phyloP scores from a whole-genome alignment of 2,888 invertebrate genomes.

The Cetonia aurata region DNA sequence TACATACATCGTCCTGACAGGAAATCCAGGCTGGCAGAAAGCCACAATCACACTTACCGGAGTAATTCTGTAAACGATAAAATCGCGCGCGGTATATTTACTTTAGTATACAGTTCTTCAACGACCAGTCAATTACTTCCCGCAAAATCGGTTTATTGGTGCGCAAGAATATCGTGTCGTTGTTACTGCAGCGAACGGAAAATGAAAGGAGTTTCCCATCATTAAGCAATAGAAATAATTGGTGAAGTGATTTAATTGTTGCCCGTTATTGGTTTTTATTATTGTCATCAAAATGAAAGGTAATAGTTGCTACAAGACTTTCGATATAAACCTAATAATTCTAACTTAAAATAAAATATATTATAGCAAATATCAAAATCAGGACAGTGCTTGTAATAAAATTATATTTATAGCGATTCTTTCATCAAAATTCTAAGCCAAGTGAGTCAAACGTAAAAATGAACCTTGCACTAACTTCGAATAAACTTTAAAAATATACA shows the following conservation, averaged over 20 bases:
- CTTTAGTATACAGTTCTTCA: slow-evolving; percentile 26
- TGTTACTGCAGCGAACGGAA: background rate
- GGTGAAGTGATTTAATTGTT: background rate
- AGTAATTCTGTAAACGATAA: slow-evolving; percentile 28
- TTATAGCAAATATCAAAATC: background rate
- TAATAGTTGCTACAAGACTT: slow-evolving; percentile 2
- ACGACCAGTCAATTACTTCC: slow-evolving; percentile 16
- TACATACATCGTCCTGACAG: slow-evolving; percentile 12
- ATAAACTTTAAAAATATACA: too few relatives aligned
- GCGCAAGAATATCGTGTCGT: background rate
- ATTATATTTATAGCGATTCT: slow-evolving; percentile 18
- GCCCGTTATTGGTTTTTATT: background rate
- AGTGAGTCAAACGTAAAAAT: slow-evolving; percentile 8
- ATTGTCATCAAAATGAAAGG: slow-evolving; percentile 26
- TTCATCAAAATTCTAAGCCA: slow-evolving; percentile 19
- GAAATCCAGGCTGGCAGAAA: slow-evolving; percentile 19
- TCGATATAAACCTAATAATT: background rate
- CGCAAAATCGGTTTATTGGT: slow-evolving; percentile 5
- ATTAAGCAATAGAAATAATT: background rate
- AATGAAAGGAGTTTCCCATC: background rate
- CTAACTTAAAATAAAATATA: background rate
- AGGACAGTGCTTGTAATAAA: background rate
- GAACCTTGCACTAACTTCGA: too few relatives aligned
- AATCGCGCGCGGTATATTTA: slow-evolving; percentile 28
- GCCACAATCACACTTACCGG: slow-evolving; percentile 23